These are phyloP conservation scores for Nephrotoma appendiculata DNA, from an alignment of 2,888 invertebrate genomes.

Conservation along the genomic window DNA sequence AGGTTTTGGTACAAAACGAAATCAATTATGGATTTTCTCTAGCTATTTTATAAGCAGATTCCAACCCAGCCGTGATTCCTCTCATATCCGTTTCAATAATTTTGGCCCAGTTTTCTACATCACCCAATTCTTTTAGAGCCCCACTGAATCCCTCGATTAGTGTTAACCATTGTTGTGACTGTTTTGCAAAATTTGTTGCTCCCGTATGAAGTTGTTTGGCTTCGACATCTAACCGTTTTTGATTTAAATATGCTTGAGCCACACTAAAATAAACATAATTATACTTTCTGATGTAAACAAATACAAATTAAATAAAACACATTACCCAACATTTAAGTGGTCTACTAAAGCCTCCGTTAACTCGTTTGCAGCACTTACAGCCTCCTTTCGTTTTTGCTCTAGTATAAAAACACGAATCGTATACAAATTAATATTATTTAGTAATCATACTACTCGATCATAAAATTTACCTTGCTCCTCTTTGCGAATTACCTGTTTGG, in stretches of 20 bases:
- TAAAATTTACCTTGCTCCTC: constrained; percentile 56
- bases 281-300: neutral
- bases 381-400: constrained; percentile 90
- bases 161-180: constrained; percentile 93
- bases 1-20: neutral
- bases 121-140: constrained; percentile 89
- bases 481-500: constrained; percentile 60
- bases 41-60: constrained; percentile 78
- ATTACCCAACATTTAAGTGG: constrained; percentile 92
- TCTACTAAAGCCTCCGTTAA: constrained; percentile 90
- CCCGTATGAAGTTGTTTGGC: constrained; percentile 90
- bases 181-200: constrained; percentile 88
- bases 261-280: constrained; percentile 39
- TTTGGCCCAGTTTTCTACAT: constrained; percentile 97
- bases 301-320: constrained; percentile 5
- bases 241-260: constrained; percentile 95
- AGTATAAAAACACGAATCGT: constrained; percentile 16
- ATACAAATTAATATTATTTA: neutral
- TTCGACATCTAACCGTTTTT: constrained; percentile 93
- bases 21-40: constrained; percentile 23
- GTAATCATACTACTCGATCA: neutral
- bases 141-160: constrained; percentile 78
- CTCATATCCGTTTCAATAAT: constrained; percentile 95
- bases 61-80: constrained; percentile 79
- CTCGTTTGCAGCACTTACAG: constrained; percentile 81